Base-by-base conservation (phyloP, 2,888 invertebrate species). In the Augochlorella aurata region DNA sequence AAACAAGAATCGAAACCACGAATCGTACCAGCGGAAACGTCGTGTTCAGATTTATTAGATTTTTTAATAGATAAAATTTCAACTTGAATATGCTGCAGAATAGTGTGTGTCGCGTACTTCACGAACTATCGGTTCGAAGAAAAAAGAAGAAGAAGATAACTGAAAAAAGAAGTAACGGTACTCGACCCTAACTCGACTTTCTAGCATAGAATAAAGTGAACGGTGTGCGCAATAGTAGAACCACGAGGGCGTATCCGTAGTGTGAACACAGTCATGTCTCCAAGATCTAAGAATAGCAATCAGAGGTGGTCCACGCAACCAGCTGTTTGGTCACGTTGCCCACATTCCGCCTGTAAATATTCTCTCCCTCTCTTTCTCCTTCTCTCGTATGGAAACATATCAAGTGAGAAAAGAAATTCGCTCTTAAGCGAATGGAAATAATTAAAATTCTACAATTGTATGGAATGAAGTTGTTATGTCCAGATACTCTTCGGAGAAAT, bases 321-420 rank as follows among this genome's bases (percentile, higher is more conserved):
- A 74, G 67, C 68, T 74, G 58, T 74, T 76, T 58, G 47, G 67
- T 77, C 66, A 50, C 50, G 49, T 70, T 47, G 68, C 71, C 77
- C 77, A 83, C 67, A 83, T 79, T 87, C 77, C 84, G 78, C n/a
- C 49, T 67, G 58, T 67, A 77, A 77, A 79, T 77, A 80, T 67
- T 61, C 58, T 12, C 50, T 61, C 21, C 1, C 58, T 21, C 58
- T 24, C 14, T 14, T 9, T 54, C 14, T 54, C 52, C 7, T 45
- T 47, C 47, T 47, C 12, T 12, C 10, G n/a, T 9, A 29, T 16
- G 24, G 16, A n/a, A 66, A 65, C 14, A 21, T 16, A 65, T 12
- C 2, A n/a, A 49, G 21, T 21, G 50, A 47, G 14, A 24, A 18
- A 24, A n/a, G n/a, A 44, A 65, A 29, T n/a, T 10, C n/a, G 2